A percentile compares a stretch with the other conserved stretches of the same genome.
These are phyloP conservation scores for Xiphorhynchus elegans DNA, from an alignment of 2,113 vertebrate species.

Conservation along the genomic window DNA sequence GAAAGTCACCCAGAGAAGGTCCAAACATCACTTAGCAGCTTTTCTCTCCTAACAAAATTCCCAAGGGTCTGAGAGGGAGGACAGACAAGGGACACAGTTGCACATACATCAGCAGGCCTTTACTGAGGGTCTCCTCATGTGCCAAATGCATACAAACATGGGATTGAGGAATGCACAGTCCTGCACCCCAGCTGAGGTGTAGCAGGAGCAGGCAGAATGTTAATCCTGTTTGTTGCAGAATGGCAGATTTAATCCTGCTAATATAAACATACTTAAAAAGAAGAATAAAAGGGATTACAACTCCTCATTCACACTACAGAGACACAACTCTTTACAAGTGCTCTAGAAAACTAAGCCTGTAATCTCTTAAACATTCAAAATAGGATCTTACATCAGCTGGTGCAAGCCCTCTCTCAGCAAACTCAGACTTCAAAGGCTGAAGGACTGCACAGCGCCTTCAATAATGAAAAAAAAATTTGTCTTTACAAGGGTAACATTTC, in stretches of 20 bases:
- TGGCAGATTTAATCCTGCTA: background rate
- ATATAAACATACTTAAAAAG: background rate
- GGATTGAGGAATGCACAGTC: background rate
- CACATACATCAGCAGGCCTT: background rate
- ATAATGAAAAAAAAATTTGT: background rate
- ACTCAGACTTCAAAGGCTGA: background rate
- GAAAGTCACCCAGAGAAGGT: background rate
- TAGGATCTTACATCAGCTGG: background rate
- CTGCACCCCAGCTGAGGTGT: background rate
- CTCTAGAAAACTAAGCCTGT: background rate
- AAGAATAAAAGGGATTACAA: background rate
- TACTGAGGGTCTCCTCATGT: background rate
- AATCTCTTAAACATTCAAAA: background rate
- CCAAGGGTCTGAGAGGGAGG: background rate
- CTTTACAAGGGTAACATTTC: background rate
- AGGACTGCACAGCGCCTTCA: rapidly evolving
- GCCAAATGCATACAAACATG: background rate
- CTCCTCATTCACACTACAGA: background rate
- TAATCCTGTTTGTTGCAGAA: background rate
- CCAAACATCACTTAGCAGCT: background rate
- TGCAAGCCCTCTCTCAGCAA: background rate
- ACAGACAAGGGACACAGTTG: rapidly evolving
- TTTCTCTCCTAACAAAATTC: background rate
- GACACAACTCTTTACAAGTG: background rate
- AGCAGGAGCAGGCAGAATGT: background rate